Percentiles rank a stretch among this genome's conserved stretches.
phyloP scores from a whole-genome alignment of 2,797 vertebrate species.

The Sternarchorhynchus goeldii region DNA sequence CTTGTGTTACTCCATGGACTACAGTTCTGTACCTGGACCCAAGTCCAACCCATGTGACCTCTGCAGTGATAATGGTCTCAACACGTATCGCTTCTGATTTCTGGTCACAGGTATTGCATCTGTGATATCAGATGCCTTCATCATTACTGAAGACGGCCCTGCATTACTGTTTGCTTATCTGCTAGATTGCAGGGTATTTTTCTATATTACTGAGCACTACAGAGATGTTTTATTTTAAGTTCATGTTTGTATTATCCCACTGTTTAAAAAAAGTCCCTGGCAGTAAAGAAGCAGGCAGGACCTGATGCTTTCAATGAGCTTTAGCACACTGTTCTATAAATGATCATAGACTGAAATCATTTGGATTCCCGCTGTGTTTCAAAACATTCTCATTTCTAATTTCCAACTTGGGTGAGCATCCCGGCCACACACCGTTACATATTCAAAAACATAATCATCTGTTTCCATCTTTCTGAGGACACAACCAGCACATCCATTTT shows the following conservation, averaged over 20 bases:
- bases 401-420: not conserved
- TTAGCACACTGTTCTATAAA: conserved; percentile 23
- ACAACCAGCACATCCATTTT: not conserved
- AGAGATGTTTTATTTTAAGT: not conserved
- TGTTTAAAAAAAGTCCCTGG: not conserved
- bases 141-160: not conserved
- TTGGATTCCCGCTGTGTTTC: conserved; percentile 9
- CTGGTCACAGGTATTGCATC: not conserved
- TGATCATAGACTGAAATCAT: conserved; percentile 25
- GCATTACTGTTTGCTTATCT: no score
- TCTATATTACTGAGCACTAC: not conserved
- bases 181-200: not conserved
- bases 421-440: not conserved
- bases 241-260: not conserved
- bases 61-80: not conserved
- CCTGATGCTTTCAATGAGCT: not conserved
- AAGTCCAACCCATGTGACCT: not conserved
- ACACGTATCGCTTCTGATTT: not conserved
- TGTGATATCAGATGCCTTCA: not conserved
- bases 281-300: not conserved
- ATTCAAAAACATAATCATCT: not conserved
- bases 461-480: not conserved
- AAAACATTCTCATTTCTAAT: conserved; percentile 25
- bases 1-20: not conserved
- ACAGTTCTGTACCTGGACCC: not conserved